These are phyloP conservation scores for Leptopterna dolabrata DNA, from an alignment of 2,888 invertebrate species.

Conservation along the genomic window DNA sequence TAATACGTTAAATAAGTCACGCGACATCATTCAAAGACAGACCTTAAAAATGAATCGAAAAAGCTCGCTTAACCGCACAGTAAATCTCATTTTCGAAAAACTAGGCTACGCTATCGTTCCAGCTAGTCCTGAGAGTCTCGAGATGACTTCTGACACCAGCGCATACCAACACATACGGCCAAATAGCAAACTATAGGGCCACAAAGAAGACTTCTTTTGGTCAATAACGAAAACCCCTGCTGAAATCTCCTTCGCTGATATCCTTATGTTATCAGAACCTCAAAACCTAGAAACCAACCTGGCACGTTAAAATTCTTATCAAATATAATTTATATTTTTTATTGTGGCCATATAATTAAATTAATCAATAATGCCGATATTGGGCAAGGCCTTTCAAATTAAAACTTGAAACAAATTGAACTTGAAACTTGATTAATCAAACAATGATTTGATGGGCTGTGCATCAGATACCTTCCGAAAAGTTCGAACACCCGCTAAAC, in stretches of 20 bases:
- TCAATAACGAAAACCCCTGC: neutral
- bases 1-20: neutral
- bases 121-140: neutral
- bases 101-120: constrained; percentile 11
- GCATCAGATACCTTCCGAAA: neutral
- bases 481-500: neutral
- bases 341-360: no score
- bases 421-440: neutral
- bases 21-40: constrained; percentile 27
- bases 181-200: neutral
- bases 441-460: neutral
- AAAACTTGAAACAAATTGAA: neutral
- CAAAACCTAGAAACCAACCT: no score
- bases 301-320: no score
- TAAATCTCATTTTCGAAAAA: constrained; percentile 1
- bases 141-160: neutral
- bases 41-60: neutral
- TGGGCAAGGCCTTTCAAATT: no score
- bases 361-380: no score
- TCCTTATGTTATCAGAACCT: no score
- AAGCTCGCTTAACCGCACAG: neutral
- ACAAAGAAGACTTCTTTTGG: neutral
- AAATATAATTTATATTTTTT: no score
- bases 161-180: neutral
- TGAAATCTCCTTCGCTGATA: no score